These are phyloP conservation scores for Neoitamus cyanurus DNA, from an alignment of 2,888 invertebrate genomes.

Conservation along the genomic window DNA sequence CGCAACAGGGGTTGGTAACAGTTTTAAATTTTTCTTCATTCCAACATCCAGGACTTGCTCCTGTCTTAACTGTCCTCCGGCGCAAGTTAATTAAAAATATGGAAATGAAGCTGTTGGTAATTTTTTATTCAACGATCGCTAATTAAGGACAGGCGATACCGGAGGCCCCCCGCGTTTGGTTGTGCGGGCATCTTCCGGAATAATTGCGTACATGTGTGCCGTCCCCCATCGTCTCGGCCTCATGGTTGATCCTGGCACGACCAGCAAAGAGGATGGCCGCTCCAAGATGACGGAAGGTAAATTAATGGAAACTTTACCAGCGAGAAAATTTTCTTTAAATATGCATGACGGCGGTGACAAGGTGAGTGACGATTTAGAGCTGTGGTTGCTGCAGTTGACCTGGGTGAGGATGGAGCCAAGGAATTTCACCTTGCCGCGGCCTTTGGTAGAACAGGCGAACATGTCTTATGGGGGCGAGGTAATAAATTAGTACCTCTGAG, in stretches of 20 bases:
- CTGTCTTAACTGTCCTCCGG: neutral
- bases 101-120: constrained; percentile 41
- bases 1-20: constrained; percentile 4
- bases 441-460: neutral
- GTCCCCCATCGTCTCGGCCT: neutral
- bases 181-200: neutral
- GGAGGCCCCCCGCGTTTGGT: neutral
- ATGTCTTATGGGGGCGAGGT: neutral
- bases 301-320: constrained; percentile 20
- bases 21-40: constrained; percentile 37
- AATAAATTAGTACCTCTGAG: neutral
- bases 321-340: constrained; percentile 31
- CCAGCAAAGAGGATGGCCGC: neutral
- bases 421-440: neutral
- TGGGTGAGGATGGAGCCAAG: neutral
- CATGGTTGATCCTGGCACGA: neutral
- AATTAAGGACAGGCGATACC: constrained; percentile 24
- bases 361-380: neutral
- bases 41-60: neutral
- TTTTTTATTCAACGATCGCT: constrained; percentile 39
- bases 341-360: constrained; percentile 12
- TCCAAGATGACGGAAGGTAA: constrained; percentile 26
- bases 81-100: constrained; percentile 43
- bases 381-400: neutral
- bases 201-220: constrained; percentile 31